These are phyloP conservation scores for Seriola aureovittata DNA, from an alignment of 2,113 vertebrate genomes.

Conservation along the genomic window DNA sequence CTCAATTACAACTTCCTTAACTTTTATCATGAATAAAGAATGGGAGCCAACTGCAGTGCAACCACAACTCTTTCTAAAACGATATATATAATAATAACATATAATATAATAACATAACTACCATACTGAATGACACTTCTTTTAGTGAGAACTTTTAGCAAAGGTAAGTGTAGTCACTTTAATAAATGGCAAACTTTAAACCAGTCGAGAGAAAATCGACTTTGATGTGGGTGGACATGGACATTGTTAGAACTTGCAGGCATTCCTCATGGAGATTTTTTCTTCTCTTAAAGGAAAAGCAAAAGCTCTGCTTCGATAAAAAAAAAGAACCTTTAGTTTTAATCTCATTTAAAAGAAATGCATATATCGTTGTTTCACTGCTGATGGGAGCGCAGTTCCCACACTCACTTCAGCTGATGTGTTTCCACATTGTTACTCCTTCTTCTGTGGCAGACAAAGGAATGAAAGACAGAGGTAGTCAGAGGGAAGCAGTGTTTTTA, in stretches of 20 bases:
- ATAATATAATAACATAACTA: too few relatives aligned
- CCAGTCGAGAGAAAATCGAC: neutral
- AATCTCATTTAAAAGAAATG: neutral
- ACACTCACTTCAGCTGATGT: neutral
- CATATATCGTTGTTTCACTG: neutral
- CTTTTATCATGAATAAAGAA: slow-evolving; percentile 9
- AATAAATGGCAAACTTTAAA: neutral
- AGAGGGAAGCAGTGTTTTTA: neutral
- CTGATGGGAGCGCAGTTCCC: neutral
- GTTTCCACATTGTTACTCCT: neutral
- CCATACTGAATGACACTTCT: too few relatives aligned
- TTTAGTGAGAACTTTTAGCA: neutral
- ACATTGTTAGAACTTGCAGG: slow-evolving; percentile 38
- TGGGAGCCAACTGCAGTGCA: neutral
- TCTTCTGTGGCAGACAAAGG: neutral
- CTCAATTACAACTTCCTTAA: neutral
- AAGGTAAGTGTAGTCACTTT: neutral
- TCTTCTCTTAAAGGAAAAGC: neutral
- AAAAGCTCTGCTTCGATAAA: neutral
- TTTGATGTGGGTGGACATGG: neutral
- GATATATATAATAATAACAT: too few relatives aligned
- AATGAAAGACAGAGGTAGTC: neutral
- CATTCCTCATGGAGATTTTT: slow-evolving; percentile 18
- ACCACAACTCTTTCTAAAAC: neutral
- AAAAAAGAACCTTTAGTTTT: neutral